These are phyloP conservation scores for Oryzias curvinotus DNA, from an alignment of 2,113 vertebrate species.

Conservation along the genomic window DNA sequence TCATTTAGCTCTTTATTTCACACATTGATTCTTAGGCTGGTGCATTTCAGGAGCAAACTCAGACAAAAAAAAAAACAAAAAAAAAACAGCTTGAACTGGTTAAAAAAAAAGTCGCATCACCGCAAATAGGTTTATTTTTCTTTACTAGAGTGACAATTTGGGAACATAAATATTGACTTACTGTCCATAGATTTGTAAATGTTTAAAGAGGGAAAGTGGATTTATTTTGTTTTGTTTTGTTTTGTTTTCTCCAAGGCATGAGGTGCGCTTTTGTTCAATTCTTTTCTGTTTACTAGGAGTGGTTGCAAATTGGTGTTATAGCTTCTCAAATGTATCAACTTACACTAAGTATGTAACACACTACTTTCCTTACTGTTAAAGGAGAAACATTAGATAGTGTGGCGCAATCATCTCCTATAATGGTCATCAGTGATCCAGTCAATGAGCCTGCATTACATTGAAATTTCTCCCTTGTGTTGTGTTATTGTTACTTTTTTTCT, in stretches of 20 bases:
- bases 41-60: constrained; percentile 32
- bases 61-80: not conserved
- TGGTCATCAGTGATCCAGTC: constrained; percentile 26
- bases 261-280: constrained; percentile 37
- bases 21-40: not conserved
- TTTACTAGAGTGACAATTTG: constrained; percentile 17
- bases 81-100: not conserved
- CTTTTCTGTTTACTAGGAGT: constrained; percentile 23
- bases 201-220: constrained; percentile 21
- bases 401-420: constrained; percentile 32
- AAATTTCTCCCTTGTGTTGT: constrained; percentile 41
- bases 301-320: constrained; percentile 27
- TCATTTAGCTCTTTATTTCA: constrained; percentile 8
- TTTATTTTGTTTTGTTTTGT: constrained; percentile 24
- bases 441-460: constrained; percentile 29
- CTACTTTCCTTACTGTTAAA: constrained; percentile 29
- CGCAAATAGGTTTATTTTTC: constrained; percentile 15
- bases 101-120: constrained; percentile 11
- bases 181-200: constrained; percentile 37
- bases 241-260: constrained; percentile 29
- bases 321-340: constrained; percentile 36
- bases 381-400: constrained; percentile 30
- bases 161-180: constrained; percentile 14
- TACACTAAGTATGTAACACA: constrained; percentile 57
- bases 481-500: constrained; percentile 44